Evolutionary conservation across 2,113 vertebrate species (phyloP), one percentile per base, ranked within the genome.

Genomic region (Tamias sibiricus): DNA sequence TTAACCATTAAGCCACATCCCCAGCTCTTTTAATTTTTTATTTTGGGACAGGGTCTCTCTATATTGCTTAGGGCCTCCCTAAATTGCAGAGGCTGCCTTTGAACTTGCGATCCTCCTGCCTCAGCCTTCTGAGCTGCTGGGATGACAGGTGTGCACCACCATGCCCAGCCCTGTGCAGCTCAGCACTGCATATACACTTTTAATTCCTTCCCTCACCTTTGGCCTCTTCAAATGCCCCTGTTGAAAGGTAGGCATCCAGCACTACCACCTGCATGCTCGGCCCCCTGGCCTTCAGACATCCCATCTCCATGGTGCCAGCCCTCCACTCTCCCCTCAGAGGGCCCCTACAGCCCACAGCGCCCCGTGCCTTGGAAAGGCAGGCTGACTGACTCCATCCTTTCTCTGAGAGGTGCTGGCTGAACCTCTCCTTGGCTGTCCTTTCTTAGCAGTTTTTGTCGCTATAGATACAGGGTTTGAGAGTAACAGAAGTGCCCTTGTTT

Each of bases 371-470:
- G 28, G 28, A 64, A 68, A 91, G 8, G n/a, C 35, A 72, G 52
- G 49, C 22, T 85, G 69, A 22, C 22, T 85, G 69, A 22, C 92
- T 37, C 12, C 0, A 32, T 52, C 49, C 28, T 49, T 47, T 54
- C 87, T 57, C 87, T 3, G 24, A n/a, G 57, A 17, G 19, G 7
- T 30, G 17, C 52, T 47, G 54, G 47, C 47, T 49, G n/a, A 11
- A 35, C 52, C n/a, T 91, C 62, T 77, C 72, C 35, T 28, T 68
- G 17, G 52, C 87, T 54, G 66, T 40, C 66, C 30, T 52, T 93
- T 68, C 14, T 90, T 49, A 91, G 47, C 10, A 68, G 68, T 40
- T 74, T 82, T 64, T 94, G 66, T 94, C 88, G 37, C 30, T 74
- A 11, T 69, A 69, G 75, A 40, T 71, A 47, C 4, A 87, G 22